Base-by-base conservation (phyloP, 2,113 vertebrate genomes). In the Xyliphius kryptos region DNA sequence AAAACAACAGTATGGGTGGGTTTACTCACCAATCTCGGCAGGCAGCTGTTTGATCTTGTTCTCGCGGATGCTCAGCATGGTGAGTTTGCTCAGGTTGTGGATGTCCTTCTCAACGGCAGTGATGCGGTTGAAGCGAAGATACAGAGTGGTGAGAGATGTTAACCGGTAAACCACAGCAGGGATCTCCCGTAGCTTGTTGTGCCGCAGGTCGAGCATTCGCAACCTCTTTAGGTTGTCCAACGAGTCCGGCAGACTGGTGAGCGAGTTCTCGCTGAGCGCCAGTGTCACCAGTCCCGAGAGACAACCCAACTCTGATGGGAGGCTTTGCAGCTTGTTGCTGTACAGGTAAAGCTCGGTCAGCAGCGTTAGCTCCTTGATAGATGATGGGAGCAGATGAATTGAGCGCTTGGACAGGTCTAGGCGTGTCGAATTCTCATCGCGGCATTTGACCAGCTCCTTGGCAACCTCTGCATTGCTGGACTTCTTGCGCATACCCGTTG, bases 41-140 rank as follows among this genome's bases (percentile, higher is more conserved):
- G 96, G 96, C 77, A 99, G 91, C 76, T 97, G 96, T 76, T 98
- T 99, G 82, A 97, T 97, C 88, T 99, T 98, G 86, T 98, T 99
- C 88, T 99, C 96, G 9, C 96, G 89, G 85, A 98, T 98, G 86
- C 95, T 98, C 81, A 98, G 92, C 92, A 92, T 99, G 72, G 90
- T 99, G 80, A 99, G 92, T 74, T 93, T 97, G 72, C 90, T 89
- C 69, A 99, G 87, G 79, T 91, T 94, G 80, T 87, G 89, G 77
- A 99, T 94, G 86, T 98, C 95, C 79, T 93, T 96, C 88, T 99
- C 96, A 79, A 98, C 96, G 65, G 91, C 85, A 74, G 96, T 98
- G 85, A 99, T 97, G 79, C 96, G 96, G 86, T 99, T 99, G 85
- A 99, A 99, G 80, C 96, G 93, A 70, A 99, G 89, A 81, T 97